Base-by-base conservation (phyloP, 2,888 invertebrate species). In the Syrphus vitripennis region DNA sequence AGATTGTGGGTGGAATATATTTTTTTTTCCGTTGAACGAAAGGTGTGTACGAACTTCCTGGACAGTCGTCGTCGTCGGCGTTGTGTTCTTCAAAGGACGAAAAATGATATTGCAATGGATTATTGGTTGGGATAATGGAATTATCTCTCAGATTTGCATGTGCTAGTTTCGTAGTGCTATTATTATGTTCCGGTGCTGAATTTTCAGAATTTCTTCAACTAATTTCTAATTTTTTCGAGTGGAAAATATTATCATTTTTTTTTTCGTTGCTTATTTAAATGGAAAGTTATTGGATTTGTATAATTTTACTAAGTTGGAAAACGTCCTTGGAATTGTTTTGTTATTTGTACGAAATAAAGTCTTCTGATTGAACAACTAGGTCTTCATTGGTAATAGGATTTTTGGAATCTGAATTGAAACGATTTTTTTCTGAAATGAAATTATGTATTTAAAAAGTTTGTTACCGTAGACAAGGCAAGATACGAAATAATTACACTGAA, bases 51-150 rank as follows among this genome's bases (percentile, higher is more conserved):
- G 50, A 59, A 70, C 31, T 65, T 50, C 50, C 21, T 42, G 67
- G 50, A 34, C 14, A 50, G 50, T 9, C 48, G 14, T 59, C 21
- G 34, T 31, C 31, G 40, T 12, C 2, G 29, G 14, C 4, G 4
- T 21, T n/a, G n/a, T n/a, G n/a, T n/a, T n/a, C n/a, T n/a, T 21
- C 19, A 34, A 34, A 59, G 57, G 19, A 34, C 31, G 9, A 53
- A 40, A 53, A 40, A 50, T 6, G 1, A 48, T 29, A 42, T 14
- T 14, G 24, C 19, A 61, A 14, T n/a, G 40, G 84, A 76, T 72
- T 80, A 72, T 69, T 53, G 65, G 55, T 61, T 67, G 7, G 21
- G 72, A 77, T 84, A 69, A 77, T 72, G 48, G 55, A 69, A 72
- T 84, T 61, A 72, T 84, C 50, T 45, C 26, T 59, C 5, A 37